These are phyloP conservation scores for Leucoraja erinaceus DNA, from an alignment of 2,113 vertebrate genomes.

Conservation along the genomic window DNA sequence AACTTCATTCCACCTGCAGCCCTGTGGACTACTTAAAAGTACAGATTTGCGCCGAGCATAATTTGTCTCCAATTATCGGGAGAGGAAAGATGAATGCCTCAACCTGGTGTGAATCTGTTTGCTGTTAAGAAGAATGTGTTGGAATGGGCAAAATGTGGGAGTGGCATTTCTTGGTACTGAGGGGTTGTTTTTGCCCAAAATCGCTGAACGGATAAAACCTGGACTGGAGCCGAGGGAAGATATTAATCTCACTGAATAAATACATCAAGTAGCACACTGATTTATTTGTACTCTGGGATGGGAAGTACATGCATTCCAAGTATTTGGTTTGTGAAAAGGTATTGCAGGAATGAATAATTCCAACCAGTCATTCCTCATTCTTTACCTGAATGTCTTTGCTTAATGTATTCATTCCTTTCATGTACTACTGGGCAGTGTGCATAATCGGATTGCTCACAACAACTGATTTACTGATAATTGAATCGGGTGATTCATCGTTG, in stretches of 20 bases:
- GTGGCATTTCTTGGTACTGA: neutral
- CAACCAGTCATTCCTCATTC: constrained; percentile 33
- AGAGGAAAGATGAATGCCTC: neutral
- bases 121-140: neutral
- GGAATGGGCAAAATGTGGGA: neutral
- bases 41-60: too few relatives aligned
- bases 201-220: neutral
- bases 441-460: neutral
- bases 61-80: neutral
- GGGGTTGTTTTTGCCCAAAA: neutral
- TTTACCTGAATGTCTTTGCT: constrained; percentile 24
- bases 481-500: constrained; percentile 10
- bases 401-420: constrained; percentile 21
- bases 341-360: neutral
- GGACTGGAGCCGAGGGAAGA: neutral
- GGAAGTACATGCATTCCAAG: constrained; percentile 3
- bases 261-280: neutral
- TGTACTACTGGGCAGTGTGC: neutral
- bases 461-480: constrained; percentile 25
- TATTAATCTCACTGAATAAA: too few relatives aligned
- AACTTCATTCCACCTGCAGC: too few relatives aligned
- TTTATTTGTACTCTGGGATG: neutral
- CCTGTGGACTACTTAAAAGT: too few relatives aligned
- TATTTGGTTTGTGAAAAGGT: neutral
- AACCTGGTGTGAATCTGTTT: neutral